Evolutionary conservation across 2,888 invertebrate species (phyloP).

Genomic region (Entomobrya proxima): DNA sequence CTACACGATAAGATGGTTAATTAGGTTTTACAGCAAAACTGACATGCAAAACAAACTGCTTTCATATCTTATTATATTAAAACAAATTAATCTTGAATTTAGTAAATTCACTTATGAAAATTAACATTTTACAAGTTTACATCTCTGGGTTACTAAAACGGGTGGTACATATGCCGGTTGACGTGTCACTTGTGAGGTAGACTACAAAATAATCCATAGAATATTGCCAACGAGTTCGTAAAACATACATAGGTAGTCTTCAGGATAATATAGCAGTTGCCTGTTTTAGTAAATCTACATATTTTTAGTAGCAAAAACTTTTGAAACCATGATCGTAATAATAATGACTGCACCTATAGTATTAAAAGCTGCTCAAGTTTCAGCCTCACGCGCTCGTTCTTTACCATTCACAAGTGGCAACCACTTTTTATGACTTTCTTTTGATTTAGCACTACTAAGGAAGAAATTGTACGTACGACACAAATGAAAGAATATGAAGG

Average conservation of each 20-base stretch:
- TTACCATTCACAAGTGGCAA: slow-evolving; percentile 62
- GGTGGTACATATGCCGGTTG: too few species aligned
- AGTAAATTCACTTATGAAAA: too few species aligned
- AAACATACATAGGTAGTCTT: neutral
- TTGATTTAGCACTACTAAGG: neutral
- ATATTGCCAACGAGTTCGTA: neutral
- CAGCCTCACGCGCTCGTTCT: slow-evolving; percentile 29
- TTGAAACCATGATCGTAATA: slow-evolving; percentile 34
- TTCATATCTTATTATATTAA: too few species aligned
- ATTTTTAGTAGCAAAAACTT: neutral
- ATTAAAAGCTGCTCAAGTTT: slow-evolving; percentile 5
- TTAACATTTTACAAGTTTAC: too few species aligned
- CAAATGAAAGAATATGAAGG: neutral
- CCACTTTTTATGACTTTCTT: neutral
- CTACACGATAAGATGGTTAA: too few species aligned
- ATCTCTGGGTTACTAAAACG: too few species aligned
- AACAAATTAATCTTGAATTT: too few species aligned
- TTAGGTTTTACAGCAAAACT: too few species aligned
- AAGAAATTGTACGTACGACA: neutral
- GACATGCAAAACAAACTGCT: too few species aligned
- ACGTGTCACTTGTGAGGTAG: too few species aligned
- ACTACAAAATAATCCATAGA: too few species aligned
- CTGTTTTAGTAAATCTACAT: neutral
- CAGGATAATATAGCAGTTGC: too few species aligned
- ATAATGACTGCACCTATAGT: slow-evolving; percentile 17